A percentile compares a stretch with the other conserved stretches of the same genome.
phyloP scores from a whole-genome alignment of 2,888 invertebrate species.

The Hypomecis atomaria region DNA sequence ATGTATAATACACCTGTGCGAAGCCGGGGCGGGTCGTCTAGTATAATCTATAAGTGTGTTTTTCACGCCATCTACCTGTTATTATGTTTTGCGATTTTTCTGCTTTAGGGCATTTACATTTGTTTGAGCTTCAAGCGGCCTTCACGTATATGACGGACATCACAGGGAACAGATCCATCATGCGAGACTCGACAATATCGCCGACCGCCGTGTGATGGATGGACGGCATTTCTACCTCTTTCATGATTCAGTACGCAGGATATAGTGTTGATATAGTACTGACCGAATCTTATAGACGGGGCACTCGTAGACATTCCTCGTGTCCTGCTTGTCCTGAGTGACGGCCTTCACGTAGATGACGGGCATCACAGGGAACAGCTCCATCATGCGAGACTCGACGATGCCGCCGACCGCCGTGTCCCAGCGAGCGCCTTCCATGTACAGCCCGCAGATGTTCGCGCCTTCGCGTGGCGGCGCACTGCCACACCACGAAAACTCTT shows the following conservation, averaged over 20 bases:
- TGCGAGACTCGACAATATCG: conserved; percentile 91
- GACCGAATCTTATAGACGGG: conserved; percentile 96
- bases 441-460: conserved; percentile 94
- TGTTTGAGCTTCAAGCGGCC: too few species aligned
- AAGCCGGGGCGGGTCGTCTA: too few species aligned
- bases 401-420: conserved; percentile 91
- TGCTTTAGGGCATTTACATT: too few species aligned
- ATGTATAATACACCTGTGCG: too few species aligned
- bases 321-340: conserved; percentile 95
- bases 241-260: too few species aligned
- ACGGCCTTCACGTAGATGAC: conserved; percentile 95
- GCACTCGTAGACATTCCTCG: conserved; percentile 94
- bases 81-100: too few species aligned
- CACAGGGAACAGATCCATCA: conserved; percentile 95
- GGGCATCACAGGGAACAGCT: conserved; percentile 95
- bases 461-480: conserved; percentile 95
- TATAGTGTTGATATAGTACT: conserved; percentile 19
- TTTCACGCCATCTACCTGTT: too few species aligned
- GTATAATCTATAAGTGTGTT: too few species aligned
- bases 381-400: conserved; percentile 93
- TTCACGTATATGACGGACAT: conserved; percentile 96
- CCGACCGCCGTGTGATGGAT: conserved; percentile 89
- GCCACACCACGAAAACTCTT: not conserved
- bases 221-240: too few species aligned
- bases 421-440: conserved; percentile 98